Evolutionary conservation across 2,113 vertebrate species (phyloP), one percentile per base, ranked within the genome.

Genomic region (Tympanuchus pallidicinctus): DNA sequence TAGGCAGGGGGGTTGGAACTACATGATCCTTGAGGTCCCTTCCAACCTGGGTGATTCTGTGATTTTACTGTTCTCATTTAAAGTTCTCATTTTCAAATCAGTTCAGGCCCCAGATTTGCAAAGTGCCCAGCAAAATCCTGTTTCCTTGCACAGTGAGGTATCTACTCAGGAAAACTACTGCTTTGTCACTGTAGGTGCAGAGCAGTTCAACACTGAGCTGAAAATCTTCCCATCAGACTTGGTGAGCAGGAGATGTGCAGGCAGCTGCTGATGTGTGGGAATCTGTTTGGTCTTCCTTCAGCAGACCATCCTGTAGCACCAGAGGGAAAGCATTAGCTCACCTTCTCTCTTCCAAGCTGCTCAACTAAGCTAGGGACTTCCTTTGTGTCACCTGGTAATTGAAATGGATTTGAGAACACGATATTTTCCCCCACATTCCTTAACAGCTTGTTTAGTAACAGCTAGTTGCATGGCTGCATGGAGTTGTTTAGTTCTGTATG

Each of bases 391-490:
- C 36, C 63, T 69, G 32, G 30, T 72, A 54, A 81, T 79, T 70
- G 79, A 54, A 67, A 50, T 40, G 66, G 43, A 72, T 92, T 91
- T 83, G 61, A 77, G 66, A 32, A 60, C 4, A 10, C 47, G 34
- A 17, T 16, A 17, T 57, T 70, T 65, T 64, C 3, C 63, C 38
- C 57, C 47, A 9, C 0, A 0, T 65, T 89, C 66, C 89, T 56
- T 72, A 75, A 42, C 87, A 79, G 78, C 38, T 65, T 82, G 36
- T 21, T 79, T 84, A 91, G 77, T 84, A 87, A 72, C 43, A 89
- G 79, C 54, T 43, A 52, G n/a, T 61, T 80, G 20, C 0, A 1
- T 66, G 59, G 25, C 63, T 63, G 34, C 65, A 74, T 54, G 5
- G 10, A 73, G 30, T 11, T 81, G 47, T 85, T 94, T 89, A 70